Base-by-base conservation (phyloP, 2,888 invertebrate species). In the Tetheella fluctuosa region DNA sequence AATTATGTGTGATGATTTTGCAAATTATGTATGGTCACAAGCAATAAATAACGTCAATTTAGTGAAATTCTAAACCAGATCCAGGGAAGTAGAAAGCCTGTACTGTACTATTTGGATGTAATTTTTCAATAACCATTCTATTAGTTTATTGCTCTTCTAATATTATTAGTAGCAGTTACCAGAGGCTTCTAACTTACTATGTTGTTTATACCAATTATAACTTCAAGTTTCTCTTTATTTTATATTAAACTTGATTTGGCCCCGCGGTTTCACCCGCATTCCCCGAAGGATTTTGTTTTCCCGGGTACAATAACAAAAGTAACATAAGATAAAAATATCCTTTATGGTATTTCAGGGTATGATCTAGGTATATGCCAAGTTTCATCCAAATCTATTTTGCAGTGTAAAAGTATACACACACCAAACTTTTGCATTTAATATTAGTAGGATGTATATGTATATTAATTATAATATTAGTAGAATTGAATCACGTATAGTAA, bases 1-100 rank as follows among this genome's bases (percentile, higher is more conserved):
- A 80, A 80, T 76, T 80, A 76, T 76, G 80, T 80, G 80, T 81
- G 79, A 82, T 81, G 75, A 76, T 76, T 63, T 67, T 71, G 68
- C 68, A 67, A 67, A 61, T 69, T 71, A 64, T 75, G 71, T 79
- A 71, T 76, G 78, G 76, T 76, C 79, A 74, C 77, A 74, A 74
- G 71, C 79, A 78, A 76, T 76, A 72, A 71, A 66, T 64, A 74
- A 69, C 62, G 67, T 63, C 58, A 64, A 64, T 64, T 62, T 34
- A 34, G 34, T 34, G 2, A 34, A 59, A 42, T 54, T 58, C 60
- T 39, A n/a, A 39, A n/a, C 15, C 55, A 58, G 59, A 71, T 64
- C 48, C 59, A 65, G 42, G 67, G 53, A 30, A 55, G 30, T 63
- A 61, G 60, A 60, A n/a, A 39, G 7, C n/a, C 39, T 39, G 61